Percentiles rank a stretch among this genome's conserved stretches.
Evolutionary conservation across 2,888 invertebrate genomes (phyloP).

Genomic region (Theodoxus fluviatilis): DNA sequence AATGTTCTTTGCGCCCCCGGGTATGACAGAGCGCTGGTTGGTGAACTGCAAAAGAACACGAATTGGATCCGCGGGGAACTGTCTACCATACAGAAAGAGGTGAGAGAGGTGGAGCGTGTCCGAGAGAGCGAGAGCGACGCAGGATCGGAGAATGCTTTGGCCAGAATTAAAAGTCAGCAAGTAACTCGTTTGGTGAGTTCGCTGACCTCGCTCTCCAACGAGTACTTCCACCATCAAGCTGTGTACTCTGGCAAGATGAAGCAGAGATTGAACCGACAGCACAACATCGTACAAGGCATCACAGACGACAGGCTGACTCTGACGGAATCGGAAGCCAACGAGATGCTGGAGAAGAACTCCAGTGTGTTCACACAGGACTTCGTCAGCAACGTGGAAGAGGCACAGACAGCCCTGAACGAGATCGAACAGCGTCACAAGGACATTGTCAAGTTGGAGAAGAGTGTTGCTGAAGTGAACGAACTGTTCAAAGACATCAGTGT

Average conservation of each 20-base stretch:
- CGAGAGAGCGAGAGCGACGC: constrained; percentile 17
- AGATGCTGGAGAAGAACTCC: constrained; percentile 32
- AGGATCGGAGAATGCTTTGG: constrained; percentile 30
- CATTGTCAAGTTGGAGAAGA: constrained; percentile 48
- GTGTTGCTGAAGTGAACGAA: constrained; percentile 48
- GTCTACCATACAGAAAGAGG: no score
- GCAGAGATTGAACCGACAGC: constrained; percentile 42
- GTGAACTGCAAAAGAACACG: constrained; percentile 44
- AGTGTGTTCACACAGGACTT: constrained; percentile 49
- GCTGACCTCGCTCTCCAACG: constrained; percentile 41
- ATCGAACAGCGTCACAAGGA: constrained; percentile 47
- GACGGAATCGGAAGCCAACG: constrained; percentile 33
- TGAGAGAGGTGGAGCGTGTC: constrained; percentile 34
- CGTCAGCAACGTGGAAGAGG: constrained; percentile 46
- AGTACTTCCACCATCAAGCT: constrained; percentile 46
- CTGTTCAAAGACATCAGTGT: constrained; percentile 52
- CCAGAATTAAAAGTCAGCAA: constrained; percentile 33
- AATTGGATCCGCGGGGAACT: no score
- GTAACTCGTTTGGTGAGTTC: constrained; percentile 40
- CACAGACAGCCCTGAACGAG: constrained; percentile 43
- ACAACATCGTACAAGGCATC: no score
- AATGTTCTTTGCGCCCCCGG: constrained; percentile 40
- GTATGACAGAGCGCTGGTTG: constrained; percentile 39
- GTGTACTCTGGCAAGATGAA: constrained; percentile 51
- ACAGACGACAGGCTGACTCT: no score